Percentiles rank a stretch among this genome's conserved stretches.
These are phyloP conservation scores for Babylonia areolata DNA, from an alignment of 1,140 invertebrate genomes.

Conservation along the genomic window DNA sequence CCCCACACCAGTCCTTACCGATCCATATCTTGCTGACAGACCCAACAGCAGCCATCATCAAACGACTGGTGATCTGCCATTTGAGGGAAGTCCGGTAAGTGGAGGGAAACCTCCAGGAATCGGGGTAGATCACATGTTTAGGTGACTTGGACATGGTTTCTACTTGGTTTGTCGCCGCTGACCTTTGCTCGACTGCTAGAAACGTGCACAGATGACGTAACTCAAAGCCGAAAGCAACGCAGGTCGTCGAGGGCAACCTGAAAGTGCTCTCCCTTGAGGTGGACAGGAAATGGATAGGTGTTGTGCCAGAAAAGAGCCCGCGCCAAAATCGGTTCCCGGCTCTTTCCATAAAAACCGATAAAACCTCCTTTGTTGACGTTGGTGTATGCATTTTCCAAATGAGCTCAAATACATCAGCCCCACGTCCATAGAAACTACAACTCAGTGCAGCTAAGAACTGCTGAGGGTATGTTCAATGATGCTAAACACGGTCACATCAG, in stretches of 20 bases:
- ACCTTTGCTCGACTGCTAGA: not conserved
- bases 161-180: not conserved
- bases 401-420: no score
- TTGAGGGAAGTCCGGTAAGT: not conserved
- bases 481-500: no score
- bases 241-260: not conserved
- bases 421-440: no score
- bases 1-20: slow-evolving; percentile 34
- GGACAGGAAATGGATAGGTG: no score
- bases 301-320: no score
- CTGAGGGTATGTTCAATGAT: no score
- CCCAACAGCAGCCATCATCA: slow-evolving; percentile 37
- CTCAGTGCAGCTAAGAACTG: no score
- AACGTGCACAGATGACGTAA: not conserved
- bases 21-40: slow-evolving; percentile 47
- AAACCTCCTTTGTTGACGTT: no score
- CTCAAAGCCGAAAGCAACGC: not conserved
- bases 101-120: slow-evolving; percentile 37
- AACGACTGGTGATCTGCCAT: slow-evolving; percentile 43
- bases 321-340: no score
- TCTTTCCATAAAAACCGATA: no score
- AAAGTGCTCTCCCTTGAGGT: not conserved
- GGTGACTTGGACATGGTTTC: not conserved
- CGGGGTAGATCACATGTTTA: not conserved
- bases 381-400: no score